Evolutionary conservation across 2,113 vertebrate species (phyloP).

Genomic region (Calonectris borealis): DNA sequence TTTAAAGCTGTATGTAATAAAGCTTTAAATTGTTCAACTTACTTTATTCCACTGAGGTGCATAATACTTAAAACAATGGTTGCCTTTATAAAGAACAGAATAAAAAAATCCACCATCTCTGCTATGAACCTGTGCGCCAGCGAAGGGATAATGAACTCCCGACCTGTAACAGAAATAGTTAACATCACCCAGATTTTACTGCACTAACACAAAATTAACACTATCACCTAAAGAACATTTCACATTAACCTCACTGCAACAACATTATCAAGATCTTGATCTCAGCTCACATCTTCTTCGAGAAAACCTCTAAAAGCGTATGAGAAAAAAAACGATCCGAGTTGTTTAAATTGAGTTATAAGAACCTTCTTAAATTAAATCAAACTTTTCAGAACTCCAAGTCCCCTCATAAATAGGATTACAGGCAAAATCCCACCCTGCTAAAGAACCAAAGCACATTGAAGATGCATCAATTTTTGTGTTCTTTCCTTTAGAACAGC

Average conservation of each 20-base stretch:
- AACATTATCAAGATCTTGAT: background rate
- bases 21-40: constrained; percentile 68
- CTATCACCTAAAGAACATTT: background rate
- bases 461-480: background rate
- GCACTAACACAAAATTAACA: background rate
- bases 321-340: background rate
- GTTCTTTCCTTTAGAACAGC: background rate
- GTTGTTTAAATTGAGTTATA: background rate
- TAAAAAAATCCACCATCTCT: constrained; percentile 95
- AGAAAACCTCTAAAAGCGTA: background rate
- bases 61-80: constrained; percentile 92
- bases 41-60: constrained; percentile 96
- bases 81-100: constrained; percentile 94
- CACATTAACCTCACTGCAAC: background rate
- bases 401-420: background rate
- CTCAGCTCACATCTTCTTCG: background rate
- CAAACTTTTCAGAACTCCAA: background rate
- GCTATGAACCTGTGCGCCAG: constrained; percentile 91
- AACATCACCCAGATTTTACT: background rate
- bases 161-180: constrained; percentile 75
- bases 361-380: background rate
- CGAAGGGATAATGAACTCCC: constrained; percentile 90
- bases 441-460: background rate
- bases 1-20: background rate
- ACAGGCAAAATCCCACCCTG: background rate